phyloP scores from a whole-genome alignment of 92 coral and sea anemone species.

The Plumapathes pennacea region DNA sequence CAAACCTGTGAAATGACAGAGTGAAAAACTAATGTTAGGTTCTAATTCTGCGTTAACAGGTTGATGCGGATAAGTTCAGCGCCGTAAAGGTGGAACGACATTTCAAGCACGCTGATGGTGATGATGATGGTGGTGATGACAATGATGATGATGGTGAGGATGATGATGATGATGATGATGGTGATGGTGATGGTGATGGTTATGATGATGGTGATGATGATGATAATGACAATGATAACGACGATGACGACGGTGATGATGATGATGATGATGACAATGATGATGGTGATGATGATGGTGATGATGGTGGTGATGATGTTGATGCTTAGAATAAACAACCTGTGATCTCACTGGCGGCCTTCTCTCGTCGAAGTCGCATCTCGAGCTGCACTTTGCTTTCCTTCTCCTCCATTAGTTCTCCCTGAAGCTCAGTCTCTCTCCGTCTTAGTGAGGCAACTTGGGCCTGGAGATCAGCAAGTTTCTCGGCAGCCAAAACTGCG shows the following conservation, averaged over 20 bases:
- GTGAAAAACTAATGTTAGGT: no score
- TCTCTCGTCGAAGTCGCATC: constrained; percentile 60
- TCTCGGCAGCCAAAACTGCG: constrained; percentile 89
- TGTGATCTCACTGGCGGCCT: constrained; percentile 86
- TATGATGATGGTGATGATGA: no score
- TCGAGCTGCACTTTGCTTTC: constrained; percentile 64
- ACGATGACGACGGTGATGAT: no score
- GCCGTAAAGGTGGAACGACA: not conserved
- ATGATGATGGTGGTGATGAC: not conserved
- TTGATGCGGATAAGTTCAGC: constrained; percentile 8
- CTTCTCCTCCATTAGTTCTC: constrained; percentile 77
- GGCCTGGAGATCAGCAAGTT: constrained; percentile 86
- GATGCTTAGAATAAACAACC: no score
- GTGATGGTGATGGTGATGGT: no score
- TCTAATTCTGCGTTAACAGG: constrained; percentile 16
- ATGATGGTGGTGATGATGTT: no score
- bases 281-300: no score
- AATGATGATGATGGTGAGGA: not conserved
- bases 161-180: no score
- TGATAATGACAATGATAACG: no score
- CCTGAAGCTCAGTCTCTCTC: constrained; percentile 75
- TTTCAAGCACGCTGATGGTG: not conserved
- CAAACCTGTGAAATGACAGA: constrained; percentile 16
- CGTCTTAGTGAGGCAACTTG: constrained; percentile 68
- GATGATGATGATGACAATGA: no score